Conservation (phyloP, 2,797 vertebrate species). For the Semaprochilodus insignis region DNA sequence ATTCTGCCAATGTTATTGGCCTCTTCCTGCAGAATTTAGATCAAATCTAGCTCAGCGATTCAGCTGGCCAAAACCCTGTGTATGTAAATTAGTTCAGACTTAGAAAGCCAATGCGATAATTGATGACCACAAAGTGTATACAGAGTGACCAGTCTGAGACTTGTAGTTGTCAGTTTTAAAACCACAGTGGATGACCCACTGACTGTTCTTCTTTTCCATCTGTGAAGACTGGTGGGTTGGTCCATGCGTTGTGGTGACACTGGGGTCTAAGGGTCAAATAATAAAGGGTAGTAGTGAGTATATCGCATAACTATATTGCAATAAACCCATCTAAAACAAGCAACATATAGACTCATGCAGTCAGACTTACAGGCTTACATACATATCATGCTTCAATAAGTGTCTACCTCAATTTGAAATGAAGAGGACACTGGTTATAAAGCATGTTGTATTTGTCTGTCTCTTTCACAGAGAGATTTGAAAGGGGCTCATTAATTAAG, state of each 20-base stretch:
- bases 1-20: background rate
- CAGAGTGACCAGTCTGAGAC: background rate
- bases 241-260: slow-evolving; percentile 11
- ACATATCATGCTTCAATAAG: background rate
- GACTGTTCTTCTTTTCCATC: slow-evolving; percentile 6
- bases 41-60: background rate
- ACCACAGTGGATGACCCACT: background rate
- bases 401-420: slow-evolving; percentile 3
- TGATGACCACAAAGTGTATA: background rate
- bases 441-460: background rate
- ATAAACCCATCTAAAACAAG: background rate
- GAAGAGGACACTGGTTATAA: background rate
- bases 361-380: background rate
- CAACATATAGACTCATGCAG: background rate
- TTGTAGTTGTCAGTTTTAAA: background rate
- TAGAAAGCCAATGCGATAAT: background rate
- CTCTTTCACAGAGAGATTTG: background rate
- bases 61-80: background rate
- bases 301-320: slow-evolving; percentile 1
- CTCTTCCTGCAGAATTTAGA: background rate
- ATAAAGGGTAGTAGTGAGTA: slow-evolving; percentile 22
- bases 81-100: background rate
- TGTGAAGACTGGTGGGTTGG: slow-evolving; percentile 10
- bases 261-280: slow-evolving; percentile 19
- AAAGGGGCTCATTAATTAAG: background rate